phyloP scores from a whole-genome alignment of 2,888 invertebrate genomes.

The Lepidochrysops patricia region DNA sequence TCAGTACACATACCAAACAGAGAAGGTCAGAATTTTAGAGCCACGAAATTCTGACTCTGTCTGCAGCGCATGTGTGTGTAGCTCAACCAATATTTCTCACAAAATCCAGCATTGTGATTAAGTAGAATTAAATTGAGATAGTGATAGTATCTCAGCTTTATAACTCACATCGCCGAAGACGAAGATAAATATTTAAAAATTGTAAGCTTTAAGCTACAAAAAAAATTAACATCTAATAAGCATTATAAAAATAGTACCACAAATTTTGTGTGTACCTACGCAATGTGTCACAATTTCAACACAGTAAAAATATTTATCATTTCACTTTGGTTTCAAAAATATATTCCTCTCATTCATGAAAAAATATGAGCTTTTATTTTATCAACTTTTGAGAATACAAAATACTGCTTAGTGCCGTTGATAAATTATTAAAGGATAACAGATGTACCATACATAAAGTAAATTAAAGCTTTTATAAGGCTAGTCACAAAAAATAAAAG shows the following conservation, averaged over 20 bases:
- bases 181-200: background rate
- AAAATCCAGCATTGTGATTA: background rate
- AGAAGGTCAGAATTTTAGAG: no score
- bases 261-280: background rate
- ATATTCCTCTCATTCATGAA: background rate
- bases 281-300: background rate
- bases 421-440: background rate
- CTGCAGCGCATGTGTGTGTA: no score
- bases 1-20: no score
- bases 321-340: background rate
- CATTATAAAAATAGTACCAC: background rate
- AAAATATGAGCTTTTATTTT: background rate
- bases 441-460: constrained; percentile 3
- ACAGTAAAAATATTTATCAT: background rate
- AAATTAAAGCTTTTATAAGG: constrained; percentile 9
- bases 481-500: background rate
- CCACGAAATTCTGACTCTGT: no score
- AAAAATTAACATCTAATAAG: background rate
- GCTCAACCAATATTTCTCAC: no score
- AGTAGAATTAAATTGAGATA: background rate
- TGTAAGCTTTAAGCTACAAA: background rate
- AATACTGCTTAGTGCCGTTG: no score
- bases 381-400: background rate
- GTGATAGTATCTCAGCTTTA: background rate
- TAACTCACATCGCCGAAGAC: background rate